These are phyloP conservation scores for Sebastolobus altivelis DNA, from an alignment of 2,797 vertebrate genomes.

Conservation along the genomic window DNA sequence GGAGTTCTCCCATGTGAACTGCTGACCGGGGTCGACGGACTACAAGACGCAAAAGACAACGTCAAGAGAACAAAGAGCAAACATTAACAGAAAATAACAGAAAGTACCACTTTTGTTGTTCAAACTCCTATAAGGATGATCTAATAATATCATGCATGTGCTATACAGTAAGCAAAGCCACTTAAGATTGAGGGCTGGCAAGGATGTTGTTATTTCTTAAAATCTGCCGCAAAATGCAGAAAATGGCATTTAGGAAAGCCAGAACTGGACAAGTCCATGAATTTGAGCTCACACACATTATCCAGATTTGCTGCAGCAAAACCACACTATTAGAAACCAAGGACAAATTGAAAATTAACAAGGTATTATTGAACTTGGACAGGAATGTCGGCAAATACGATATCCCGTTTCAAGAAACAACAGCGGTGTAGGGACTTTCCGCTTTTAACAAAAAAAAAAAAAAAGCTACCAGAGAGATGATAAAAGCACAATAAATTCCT, in stretches of 20 bases:
- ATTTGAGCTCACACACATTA: conserved; percentile 6
- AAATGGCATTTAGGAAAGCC: conserved; percentile 3
- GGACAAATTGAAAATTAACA: conserved; percentile 58
- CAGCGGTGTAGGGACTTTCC: conserved; percentile 55
- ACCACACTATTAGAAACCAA: conserved; percentile 28
- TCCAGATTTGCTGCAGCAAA: not conserved
- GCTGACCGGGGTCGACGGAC: conserved; percentile 97
- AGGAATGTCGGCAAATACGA: conserved; percentile 27
- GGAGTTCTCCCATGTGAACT: conserved; percentile 99
- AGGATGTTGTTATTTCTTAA: not conserved
- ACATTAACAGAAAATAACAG: not conserved
- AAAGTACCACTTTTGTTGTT: not conserved
- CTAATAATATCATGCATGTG: not conserved
- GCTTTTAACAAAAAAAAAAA: conserved; percentile 13
- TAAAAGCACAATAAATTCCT: conserved; percentile 74
- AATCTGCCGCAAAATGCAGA: conserved; percentile 19
- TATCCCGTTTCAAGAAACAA: conserved; percentile 52
- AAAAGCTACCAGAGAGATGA: conserved; percentile 55
- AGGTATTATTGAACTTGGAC: conserved; percentile 47
- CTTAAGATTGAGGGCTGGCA: not conserved
- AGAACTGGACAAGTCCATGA: conserved; percentile 1
- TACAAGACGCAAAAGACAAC: conserved; percentile 69
- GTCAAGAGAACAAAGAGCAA: conserved; percentile 18
- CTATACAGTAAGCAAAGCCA: not conserved
- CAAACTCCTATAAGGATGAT: not conserved